Evolutionary conservation across 2,113 vertebrate species (phyloP), one percentile per base, ranked within the genome.

Genomic region (Shinisaurus crocodilurus): DNA sequence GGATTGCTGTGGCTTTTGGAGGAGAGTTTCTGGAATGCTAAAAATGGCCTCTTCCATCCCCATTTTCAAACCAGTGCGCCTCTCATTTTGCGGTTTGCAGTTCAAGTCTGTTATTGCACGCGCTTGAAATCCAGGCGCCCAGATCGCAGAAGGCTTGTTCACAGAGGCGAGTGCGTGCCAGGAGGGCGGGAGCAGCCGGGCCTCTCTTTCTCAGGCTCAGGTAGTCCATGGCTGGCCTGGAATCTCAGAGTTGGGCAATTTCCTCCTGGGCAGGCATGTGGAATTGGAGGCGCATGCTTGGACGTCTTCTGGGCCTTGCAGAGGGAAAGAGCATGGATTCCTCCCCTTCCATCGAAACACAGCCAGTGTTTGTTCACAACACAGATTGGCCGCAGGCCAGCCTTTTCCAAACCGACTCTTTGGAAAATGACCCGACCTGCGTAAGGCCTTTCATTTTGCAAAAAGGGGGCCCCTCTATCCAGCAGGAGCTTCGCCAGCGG

Each of bases 1-100:
- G 96, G 97, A 97, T 98, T 97, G 97, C 97, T 98, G 98, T 89
- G 98, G 98, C 96, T 96, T 96, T 96, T 93, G 93, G 95, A 97
- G 96, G 95, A 96, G 95, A 92, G 95, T 94, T 94, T 96, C 94
- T 96, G 96, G 98, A 97, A 98, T 97, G 97, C 94, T 90, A 96
- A 96, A 96, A 97, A 97, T 94, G 90, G 92, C 92, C 90, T 20
- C 0, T 84, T 88, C 90, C 0, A 8, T 96, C 95, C 94, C 95
- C 96, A 95, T 72, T 95, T 97, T 92, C 89, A 94, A 93, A 91
- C 95, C 95, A 95, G 2, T 85, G 96, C 94, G 95, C 96, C 97
- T 97, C 37, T 15, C 6, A 1, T 90, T 94, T 91, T 91, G 93
- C 89, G 94, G 94, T 94, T 93, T 94, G 91, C 92, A 92, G 94